Conservation (phyloP, 2,113 vertebrate genomes). For the Erpornis zantholeuca region DNA sequence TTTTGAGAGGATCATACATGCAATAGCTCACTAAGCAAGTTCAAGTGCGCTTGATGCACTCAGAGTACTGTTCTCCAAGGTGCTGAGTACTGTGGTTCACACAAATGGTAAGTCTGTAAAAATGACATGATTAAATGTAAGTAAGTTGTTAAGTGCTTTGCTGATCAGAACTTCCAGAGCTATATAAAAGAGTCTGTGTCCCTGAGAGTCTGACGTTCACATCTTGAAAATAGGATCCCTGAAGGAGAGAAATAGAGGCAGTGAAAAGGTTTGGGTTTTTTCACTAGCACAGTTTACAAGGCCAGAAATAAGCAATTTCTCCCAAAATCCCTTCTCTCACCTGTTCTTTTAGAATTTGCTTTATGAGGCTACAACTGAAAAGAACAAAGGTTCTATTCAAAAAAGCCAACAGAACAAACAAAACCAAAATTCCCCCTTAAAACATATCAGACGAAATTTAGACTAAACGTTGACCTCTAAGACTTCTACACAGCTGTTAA, state of each 20-base stretch:
- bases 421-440: neutral
- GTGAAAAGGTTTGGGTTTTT: neutral
- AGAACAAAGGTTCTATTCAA: neutral
- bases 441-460: neutral
- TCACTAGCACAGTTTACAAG: neutral
- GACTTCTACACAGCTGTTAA: neutral
- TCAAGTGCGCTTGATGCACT: conserved; percentile 1
- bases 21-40: neutral
- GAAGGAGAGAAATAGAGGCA: neutral
- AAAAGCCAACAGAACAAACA: neutral
- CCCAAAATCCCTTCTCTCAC: neutral
- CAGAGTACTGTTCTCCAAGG: neutral
- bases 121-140: conserved; percentile 5
- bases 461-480: neutral
- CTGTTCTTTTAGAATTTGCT: neutral
- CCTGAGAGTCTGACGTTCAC: neutral
- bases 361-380: neutral
- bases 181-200: neutral
- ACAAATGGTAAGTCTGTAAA: neutral
- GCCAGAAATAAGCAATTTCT: neutral
- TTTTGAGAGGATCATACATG: neutral
- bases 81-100: neutral
- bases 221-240: neutral
- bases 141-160: neutral
- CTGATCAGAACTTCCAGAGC: neutral